phyloP scores from a whole-genome alignment of 2,888 invertebrate species.

The Epinotia demarniana region DNA sequence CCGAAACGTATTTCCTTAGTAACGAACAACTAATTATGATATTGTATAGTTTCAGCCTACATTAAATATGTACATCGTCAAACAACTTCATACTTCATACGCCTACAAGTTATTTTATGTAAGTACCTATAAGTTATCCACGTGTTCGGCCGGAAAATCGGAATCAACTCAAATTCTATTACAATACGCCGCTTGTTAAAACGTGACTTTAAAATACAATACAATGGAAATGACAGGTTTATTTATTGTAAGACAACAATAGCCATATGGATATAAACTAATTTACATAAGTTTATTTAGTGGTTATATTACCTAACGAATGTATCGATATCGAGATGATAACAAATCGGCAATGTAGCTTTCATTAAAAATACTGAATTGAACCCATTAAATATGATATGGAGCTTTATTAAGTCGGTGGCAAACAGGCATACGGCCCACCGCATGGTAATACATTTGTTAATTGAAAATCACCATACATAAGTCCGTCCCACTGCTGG shows the following conservation, averaged over 20 bases:
- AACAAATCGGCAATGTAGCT: not conserved
- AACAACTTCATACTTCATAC: constrained; percentile 10
- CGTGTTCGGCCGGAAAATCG: constrained; percentile 26
- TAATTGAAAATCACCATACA: no score
- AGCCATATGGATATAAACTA: not conserved
- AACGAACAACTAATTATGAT: no score
- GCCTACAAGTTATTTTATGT: not conserved
- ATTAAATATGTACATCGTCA: not conserved
- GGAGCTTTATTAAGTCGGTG: no score
- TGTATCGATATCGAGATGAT: not conserved
- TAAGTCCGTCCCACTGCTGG: no score
- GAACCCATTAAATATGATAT: not conserved
- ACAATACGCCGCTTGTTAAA: constrained; percentile 1
- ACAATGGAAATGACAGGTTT: not conserved
- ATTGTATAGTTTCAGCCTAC: not conserved
- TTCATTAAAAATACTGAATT: not conserved
- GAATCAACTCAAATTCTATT: constrained; percentile 8
- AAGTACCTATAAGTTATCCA: not conserved
- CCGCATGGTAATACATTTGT: no score
- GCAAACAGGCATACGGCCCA: no score
- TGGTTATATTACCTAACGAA: not conserved
- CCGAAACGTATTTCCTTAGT: no score
- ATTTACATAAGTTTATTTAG: not conserved
- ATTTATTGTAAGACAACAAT: not conserved
- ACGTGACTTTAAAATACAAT: constrained; percentile 12